Evolutionary conservation across 1,140 invertebrate genomes (phyloP), one percentile per base, ranked within the genome.

Genomic region (Phocides pigmalion): DNA sequence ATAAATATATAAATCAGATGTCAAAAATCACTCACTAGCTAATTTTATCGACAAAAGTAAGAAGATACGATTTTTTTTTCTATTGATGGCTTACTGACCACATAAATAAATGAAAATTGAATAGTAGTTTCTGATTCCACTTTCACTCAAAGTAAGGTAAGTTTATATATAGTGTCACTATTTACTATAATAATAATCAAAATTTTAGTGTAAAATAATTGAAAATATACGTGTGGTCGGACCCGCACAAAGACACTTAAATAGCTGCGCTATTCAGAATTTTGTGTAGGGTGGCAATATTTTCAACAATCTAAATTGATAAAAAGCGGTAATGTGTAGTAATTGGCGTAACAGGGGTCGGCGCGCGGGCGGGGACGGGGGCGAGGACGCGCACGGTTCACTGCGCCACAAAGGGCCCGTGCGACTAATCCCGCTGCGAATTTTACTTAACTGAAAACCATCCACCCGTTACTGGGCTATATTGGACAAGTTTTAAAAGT

Each of bases 321-420:
- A 32, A 50, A 32, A 50, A 50, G 22, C 47, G 58, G 58, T 53
- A 49, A 46, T 61, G 41, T 68, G 42, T 50, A 65, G 58, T 65
- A 56, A 65, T 63, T 61, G 25, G 39, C 42, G 50, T 44, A 41
- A 49, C 25, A n/a, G n/a, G n/a, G n/a, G n/a, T 3, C 46, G 53
- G 35, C 25, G 47, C 8, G 53, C n/a, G n/a, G n/a, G n/a, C n/a
- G n/a, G n/a, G n/a, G n/a, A 32, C 28, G 4, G 44, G 14, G 37
- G 47, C 39, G 17, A 9, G 62, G 17, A 8, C n/a, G 39, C 20
- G 20, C 71, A 72, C 73, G 68, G 70, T 70, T 76, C 77, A 72
- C 64, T 68, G 69, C 66, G 63, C 50, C 68, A 73, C 77, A 82
- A 82, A 82, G 79, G 73, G 72, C 66, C 65, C 74, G 72, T 61